Evolutionary conservation across 1,140 invertebrate species (phyloP).

Genomic region (Scaptomyza graminum): DNA sequence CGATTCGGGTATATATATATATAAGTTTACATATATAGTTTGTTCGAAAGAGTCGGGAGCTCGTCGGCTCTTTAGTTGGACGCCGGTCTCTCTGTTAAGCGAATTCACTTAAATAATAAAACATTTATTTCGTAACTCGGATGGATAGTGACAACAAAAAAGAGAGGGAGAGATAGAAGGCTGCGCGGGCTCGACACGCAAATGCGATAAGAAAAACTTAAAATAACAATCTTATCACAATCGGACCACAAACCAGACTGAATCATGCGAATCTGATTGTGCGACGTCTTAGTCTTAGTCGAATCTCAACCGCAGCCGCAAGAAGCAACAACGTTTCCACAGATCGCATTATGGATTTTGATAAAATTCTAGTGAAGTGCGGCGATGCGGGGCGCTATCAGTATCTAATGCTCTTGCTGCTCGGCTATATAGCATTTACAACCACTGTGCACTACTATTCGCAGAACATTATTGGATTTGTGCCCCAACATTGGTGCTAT

Average conservation of each 20-base stretch:
- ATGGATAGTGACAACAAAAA: not conserved
- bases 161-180: too few relatives aligned
- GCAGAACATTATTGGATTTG: slow-evolving; percentile 85
- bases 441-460: slow-evolving; percentile 85
- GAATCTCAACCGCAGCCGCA: slow-evolving; percentile 59
- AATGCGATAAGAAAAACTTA: slow-evolving; percentile 49
- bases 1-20: not conserved
- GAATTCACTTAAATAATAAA: slow-evolving; percentile 74
- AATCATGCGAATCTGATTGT: slow-evolving; percentile 47
- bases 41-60: not conserved
- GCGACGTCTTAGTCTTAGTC: slow-evolving; percentile 54
- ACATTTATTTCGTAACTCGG: slow-evolving; percentile 48
- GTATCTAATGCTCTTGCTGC: slow-evolving; percentile 85
- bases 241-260: not conserved
- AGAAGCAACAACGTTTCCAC: slow-evolving; percentile 11
- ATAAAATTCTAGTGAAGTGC: slow-evolving; percentile 85
- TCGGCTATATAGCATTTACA: slow-evolving; percentile 85
- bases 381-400: slow-evolving; percentile 87
- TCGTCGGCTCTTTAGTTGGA: slow-evolving; percentile 23
- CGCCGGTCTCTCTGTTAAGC: slow-evolving; percentile 55
- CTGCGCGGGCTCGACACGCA: slow-evolving; percentile 18
- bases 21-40: not conserved
- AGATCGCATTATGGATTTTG: slow-evolving; percentile 84
- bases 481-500: slow-evolving; percentile 84
- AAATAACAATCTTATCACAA: slow-evolving; percentile 66